A percentile compares a stretch with the other conserved stretches of the same genome.
Evolutionary conservation across 1,140 invertebrate species (phyloP).

Genomic region (Bombus picipes): DNA sequence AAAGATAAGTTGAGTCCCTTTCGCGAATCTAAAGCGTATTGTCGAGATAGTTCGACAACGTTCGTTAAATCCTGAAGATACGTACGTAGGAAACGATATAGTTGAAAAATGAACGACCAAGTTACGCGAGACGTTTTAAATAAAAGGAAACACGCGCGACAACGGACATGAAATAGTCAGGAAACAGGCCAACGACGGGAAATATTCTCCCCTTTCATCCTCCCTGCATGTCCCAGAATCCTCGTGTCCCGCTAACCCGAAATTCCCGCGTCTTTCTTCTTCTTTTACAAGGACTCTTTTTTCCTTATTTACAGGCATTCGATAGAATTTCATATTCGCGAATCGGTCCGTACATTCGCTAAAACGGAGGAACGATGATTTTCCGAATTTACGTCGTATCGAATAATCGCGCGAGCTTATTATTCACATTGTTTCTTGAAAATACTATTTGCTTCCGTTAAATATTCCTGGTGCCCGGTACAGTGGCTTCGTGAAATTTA

Average conservation of each 20-base stretch:
- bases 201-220: constrained; percentile 8
- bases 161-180: constrained; percentile 39
- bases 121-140: neutral
- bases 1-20: neutral
- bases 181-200: constrained; percentile 41
- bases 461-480: too few species aligned
- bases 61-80: neutral
- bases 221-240: constrained; percentile 4
- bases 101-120: neutral
- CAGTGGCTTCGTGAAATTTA: too few species aligned
- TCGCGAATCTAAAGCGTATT: neutral
- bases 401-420: too few species aligned
- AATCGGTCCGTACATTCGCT: too few species aligned
- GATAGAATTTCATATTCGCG: neutral
- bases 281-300: constrained; percentile 19
- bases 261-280: neutral
- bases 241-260: constrained; percentile 35
- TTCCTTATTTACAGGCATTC: neutral
- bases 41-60: neutral
- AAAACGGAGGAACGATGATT: too few species aligned
- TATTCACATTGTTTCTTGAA: too few species aligned
- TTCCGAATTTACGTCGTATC: neutral
- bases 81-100: neutral
- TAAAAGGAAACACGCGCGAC: neutral
- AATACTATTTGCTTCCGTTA: too few species aligned